A percentile compares a stretch with the other conserved stretches of the same genome.
phyloP scores from a whole-genome alignment of 2,113 vertebrate genomes.

The Mirza zaza region DNA sequence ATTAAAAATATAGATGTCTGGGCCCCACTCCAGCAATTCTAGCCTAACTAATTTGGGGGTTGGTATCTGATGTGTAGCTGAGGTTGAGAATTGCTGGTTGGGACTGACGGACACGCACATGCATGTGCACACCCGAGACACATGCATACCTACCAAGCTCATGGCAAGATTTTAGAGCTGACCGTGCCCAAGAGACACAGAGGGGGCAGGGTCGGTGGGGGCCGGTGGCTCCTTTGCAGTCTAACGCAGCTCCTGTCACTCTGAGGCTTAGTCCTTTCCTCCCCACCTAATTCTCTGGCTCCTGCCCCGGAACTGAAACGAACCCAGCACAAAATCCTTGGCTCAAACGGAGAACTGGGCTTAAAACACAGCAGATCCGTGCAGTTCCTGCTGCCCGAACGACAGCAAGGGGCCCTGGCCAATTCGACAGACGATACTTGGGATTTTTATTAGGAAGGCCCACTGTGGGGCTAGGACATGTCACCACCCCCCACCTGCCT shows the following conservation, averaged over 20 bases:
- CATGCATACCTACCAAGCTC: background rate
- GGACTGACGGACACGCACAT: background rate
- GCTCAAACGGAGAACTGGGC: background rate
- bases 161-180: background rate
- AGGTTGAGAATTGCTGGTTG: background rate
- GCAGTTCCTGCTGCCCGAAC: rapidly evolving
- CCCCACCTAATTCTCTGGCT: background rate
- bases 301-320: no score
- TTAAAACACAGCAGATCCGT: rapidly evolving
- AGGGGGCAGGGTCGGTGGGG: rapidly evolving
- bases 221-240: rapidly evolving
- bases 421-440: rapidly evolving
- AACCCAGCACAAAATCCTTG: background rate
- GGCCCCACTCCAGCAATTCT: background rate
- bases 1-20: background rate
- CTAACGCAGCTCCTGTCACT: background rate
- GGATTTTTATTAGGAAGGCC: no score
- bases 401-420: background rate
- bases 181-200: background rate
- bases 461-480: background rate
- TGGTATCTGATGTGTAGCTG: background rate
- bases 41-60: rapidly evolving
- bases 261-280: no score
- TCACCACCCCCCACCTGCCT: background rate
- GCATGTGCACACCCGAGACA: rapidly evolving